These are phyloP conservation scores for Oreohelix idahoensis DNA, from an alignment of 1,140 invertebrate species.

Conservation along the genomic window DNA sequence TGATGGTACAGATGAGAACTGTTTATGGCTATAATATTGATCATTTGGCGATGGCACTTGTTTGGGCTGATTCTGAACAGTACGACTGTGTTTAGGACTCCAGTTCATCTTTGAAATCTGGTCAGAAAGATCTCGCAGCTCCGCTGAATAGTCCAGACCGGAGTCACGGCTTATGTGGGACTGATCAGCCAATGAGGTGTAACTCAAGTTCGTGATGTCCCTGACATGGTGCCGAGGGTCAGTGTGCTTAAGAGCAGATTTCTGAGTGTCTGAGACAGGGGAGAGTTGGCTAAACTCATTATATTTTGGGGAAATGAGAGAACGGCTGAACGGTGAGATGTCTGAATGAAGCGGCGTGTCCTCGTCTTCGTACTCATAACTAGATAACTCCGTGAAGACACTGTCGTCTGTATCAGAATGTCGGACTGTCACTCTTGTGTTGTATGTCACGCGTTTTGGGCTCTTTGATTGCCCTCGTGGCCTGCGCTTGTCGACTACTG, in stretches of 20 bases:
- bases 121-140: conserved; percentile 54
- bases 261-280: background rate
- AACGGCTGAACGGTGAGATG: background rate
- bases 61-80: background rate
- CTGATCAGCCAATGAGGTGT: background rate
- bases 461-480: conserved; percentile 45
- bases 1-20: background rate
- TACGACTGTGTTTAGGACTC: conserved; percentile 35
- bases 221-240: background rate
- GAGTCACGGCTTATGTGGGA: conserved; percentile 34
- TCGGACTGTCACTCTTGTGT: conserved; percentile 56
- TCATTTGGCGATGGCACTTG: background rate
- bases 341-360: background rate
- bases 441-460: conserved; percentile 61
- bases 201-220: conserved; percentile 10
- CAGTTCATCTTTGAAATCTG: conserved; percentile 54
- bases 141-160: conserved; percentile 51
- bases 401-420: conserved; percentile 60
- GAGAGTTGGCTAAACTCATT: conserved; percentile 32
- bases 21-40: background rate
- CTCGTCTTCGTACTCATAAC: conserved; percentile 31
- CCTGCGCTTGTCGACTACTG: conserved; percentile 27
- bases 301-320: conserved; percentile 15
- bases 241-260: background rate
- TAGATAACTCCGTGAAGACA: conserved; percentile 51